These are phyloP conservation scores for Acestrorhynchus altus DNA, from an alignment of 2,797 vertebrate genomes.

Conservation along the genomic window DNA sequence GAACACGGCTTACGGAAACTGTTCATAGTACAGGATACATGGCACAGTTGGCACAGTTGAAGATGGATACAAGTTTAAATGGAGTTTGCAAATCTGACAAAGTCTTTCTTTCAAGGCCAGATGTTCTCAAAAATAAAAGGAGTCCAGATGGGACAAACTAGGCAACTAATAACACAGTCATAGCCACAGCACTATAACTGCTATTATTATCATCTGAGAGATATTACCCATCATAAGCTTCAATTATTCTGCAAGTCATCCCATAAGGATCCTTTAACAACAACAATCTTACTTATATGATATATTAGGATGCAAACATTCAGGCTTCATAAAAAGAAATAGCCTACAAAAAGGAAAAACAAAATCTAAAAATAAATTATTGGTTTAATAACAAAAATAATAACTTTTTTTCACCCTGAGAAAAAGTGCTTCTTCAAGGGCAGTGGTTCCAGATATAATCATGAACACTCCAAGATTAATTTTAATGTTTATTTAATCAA, in stretches of 20 bases:
- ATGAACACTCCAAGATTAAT: no score
- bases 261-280: constrained; percentile 15
- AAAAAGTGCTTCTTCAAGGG: no score
- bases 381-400: constrained; percentile 7
- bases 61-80: constrained; percentile 29
- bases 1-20: constrained; percentile 66
- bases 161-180: constrained; percentile 1
- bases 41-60: constrained; percentile 46
- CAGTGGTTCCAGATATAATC: no score
- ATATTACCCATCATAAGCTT: constrained; percentile 14
- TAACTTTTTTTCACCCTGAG: no score
- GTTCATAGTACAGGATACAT: constrained; percentile 46
- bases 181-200: neutral
- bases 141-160: constrained; percentile 16
- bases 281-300: constrained; percentile 13
- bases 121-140: constrained; percentile 24
- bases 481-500: no score
- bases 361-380: neutral
- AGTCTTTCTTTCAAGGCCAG: constrained; percentile 38
- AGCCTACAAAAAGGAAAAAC: neutral
- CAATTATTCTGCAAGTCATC: constrained; percentile 21
- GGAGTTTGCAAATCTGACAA: constrained; percentile 50
- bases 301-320: constrained; percentile 13
- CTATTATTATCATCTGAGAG: constrained; percentile 2
- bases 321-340: constrained; percentile 9